Conservation (phyloP, 2,888 invertebrate species). For the Diaprepes abbreviatus region DNA sequence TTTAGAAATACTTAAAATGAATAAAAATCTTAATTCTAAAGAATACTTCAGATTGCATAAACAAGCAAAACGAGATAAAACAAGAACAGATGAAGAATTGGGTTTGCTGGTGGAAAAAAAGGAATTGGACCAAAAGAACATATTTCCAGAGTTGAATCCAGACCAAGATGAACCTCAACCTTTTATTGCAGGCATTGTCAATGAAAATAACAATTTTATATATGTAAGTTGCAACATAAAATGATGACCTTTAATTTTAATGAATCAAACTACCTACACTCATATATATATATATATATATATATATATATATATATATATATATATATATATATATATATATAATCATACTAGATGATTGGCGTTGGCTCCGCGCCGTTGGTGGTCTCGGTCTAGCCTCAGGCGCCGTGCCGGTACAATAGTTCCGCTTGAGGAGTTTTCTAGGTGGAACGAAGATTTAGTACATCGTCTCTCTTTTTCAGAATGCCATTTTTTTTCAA, state of each 20-base stretch:
- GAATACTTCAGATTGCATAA: slow-evolving; percentile 53
- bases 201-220: slow-evolving; percentile 52
- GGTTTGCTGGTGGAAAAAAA: slow-evolving; percentile 16
- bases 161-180: slow-evolving; percentile 56
- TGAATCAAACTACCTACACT: too few species aligned
- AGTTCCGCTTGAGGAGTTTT: too few species aligned
- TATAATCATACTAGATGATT: too few species aligned
- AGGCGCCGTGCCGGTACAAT: too few species aligned
- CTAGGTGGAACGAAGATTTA: too few species aligned
- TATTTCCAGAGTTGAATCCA: slow-evolving; percentile 53
- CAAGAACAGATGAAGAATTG: slow-evolving; percentile 24
- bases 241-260: too few species aligned
- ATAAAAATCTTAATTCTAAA: slow-evolving; percentile 23
- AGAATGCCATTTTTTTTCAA: too few species aligned
- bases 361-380: too few species aligned
- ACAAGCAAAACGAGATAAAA: slow-evolving; percentile 7
- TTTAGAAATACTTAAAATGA: slow-evolving; percentile 36
- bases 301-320: too few species aligned
- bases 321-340: too few species aligned
- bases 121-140: slow-evolving; percentile 23
- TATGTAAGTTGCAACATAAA: slow-evolving; percentile 25
- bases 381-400: too few species aligned
- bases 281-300: background rate
- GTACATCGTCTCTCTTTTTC: too few species aligned
- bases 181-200: slow-evolving; percentile 59